Evolutionary conservation across 1,140 invertebrate genomes (phyloP).

Genomic region (Adoxophyes honmai): DNA sequence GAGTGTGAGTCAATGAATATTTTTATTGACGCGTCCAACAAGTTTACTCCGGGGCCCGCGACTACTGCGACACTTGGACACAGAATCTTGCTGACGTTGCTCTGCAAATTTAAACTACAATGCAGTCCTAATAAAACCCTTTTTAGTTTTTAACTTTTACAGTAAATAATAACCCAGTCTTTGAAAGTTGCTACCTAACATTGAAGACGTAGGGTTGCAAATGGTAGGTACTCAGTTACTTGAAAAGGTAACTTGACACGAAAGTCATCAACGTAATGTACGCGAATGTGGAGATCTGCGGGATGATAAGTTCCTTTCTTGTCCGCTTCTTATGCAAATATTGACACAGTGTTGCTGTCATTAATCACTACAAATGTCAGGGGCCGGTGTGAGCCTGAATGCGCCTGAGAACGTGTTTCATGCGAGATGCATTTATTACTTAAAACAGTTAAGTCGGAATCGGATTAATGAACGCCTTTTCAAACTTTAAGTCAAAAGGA

Average conservation of each 20-base stretch:
- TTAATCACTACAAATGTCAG: slow-evolving; percentile 64
- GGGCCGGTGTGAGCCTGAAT: slow-evolving; percentile 42
- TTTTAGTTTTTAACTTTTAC: not conserved
- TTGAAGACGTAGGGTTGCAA: slow-evolving; percentile 29
- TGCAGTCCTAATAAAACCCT: not conserved
- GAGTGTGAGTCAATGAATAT: slow-evolving; percentile 72
- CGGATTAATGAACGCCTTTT: not conserved
- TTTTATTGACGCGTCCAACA: slow-evolving; percentile 66
- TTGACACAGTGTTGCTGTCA: slow-evolving; percentile 68
- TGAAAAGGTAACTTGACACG: slow-evolving; percentile 36
- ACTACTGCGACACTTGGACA: slow-evolving; percentile 25
- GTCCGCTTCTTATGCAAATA: slow-evolving; percentile 76
- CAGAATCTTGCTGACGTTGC: slow-evolving; percentile 7
- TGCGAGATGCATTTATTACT: slow-evolving; percentile 28
- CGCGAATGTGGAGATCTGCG: slow-evolving; percentile 55
- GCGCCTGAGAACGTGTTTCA: slow-evolving; percentile 47
- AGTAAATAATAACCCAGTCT: not conserved
- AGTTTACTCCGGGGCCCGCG: slow-evolving; percentile 31
- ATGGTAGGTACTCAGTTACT: slow-evolving; percentile 18
- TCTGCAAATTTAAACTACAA: slow-evolving; percentile 30
- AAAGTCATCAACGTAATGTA: slow-evolving; percentile 59
- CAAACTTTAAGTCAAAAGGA: too few species aligned
- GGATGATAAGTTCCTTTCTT: slow-evolving; percentile 62
- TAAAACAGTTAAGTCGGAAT: not conserved
- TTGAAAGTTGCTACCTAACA: not conserved